Evolutionary conservation across 2,888 invertebrate species (phyloP), one percentile per base, ranked within the genome.

Genomic region (Drosophila meridionalis): DNA sequence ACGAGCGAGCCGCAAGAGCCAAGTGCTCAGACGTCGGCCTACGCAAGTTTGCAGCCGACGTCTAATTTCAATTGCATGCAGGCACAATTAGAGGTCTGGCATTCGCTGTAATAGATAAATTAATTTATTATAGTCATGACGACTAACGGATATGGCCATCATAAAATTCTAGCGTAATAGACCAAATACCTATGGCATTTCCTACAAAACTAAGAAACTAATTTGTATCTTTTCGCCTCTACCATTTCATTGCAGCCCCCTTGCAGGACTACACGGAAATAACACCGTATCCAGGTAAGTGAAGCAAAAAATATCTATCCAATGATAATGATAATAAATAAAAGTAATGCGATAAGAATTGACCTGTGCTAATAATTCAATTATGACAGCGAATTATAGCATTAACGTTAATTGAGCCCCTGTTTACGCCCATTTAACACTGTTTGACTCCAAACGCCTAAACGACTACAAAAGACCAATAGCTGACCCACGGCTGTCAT

Each of bases 241-340:
- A 84, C 88, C 88, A 92, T 36, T 92, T 68, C 82, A 87, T 95
- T 96, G 83, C 95, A 96, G 96, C 96, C 93, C 96, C 96, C 87
- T 92, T 95, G 76, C 94, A 94, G 91, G 95, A 95, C 87, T 94
- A 94, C 53, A 90, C 95, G 75, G 94, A 95, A 89, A 93, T 95
- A 92, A 95, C 95, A 93, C 94, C 95, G 91, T 95, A 95, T 92
- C 95, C 95, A 92, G 94, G 94, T 94, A 92, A 94, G 92, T 89
- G 42, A 20, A 14, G 9, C 32, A 11, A 14, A 48, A 20, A 45
- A 47, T 47, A 47, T 14, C 7, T 42, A 34, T 9, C 20, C 26
- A 34, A 47, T 12, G 2, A 8, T 28, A 28, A 45, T 12, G 8
- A 38, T 55, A 47, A 42, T 32, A 38, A 40, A 38, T 26, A 2